Conservation (phyloP, 2,888 invertebrate species). For the Corbicula japonica region DNA sequence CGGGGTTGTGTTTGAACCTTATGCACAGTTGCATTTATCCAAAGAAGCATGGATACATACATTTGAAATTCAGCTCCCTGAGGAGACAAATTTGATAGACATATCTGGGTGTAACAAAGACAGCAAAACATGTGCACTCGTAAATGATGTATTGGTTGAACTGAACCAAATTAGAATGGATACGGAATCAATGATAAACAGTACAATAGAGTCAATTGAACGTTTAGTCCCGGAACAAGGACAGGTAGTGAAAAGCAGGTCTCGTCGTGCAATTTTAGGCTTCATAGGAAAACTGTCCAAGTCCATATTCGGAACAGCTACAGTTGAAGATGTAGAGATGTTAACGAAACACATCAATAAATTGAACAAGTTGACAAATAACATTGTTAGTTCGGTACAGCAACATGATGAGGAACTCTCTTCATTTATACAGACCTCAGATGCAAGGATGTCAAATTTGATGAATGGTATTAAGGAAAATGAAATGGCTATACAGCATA, state of each 20-base stretch:
- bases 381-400: not conserved
- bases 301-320: not conserved
- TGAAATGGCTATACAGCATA: conserved; percentile 30
- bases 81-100: not conserved
- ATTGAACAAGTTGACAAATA: not conserved
- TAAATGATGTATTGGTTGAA: conserved; percentile 16
- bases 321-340: not conserved
- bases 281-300: not conserved
- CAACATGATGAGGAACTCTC: not conserved
- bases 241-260: not conserved
- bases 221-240: not conserved
- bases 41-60: conserved; percentile 14
- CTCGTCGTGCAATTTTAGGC: not conserved
- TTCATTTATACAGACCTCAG: not conserved
- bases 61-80: not conserved
- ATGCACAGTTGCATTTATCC: conserved; percentile 6
- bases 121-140: conserved; percentile 13
- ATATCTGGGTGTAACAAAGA: conserved; percentile 15
- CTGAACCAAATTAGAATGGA: conserved; percentile 22
- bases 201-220: not conserved
- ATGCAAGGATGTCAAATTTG: not conserved
- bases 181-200: conserved; percentile 6
- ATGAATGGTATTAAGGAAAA: conserved; percentile 5
- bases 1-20: conserved; percentile 6
- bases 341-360: not conserved